Base-by-base conservation (phyloP, 2,797 vertebrate species). In the Lutjanus argentimaculatus region DNA sequence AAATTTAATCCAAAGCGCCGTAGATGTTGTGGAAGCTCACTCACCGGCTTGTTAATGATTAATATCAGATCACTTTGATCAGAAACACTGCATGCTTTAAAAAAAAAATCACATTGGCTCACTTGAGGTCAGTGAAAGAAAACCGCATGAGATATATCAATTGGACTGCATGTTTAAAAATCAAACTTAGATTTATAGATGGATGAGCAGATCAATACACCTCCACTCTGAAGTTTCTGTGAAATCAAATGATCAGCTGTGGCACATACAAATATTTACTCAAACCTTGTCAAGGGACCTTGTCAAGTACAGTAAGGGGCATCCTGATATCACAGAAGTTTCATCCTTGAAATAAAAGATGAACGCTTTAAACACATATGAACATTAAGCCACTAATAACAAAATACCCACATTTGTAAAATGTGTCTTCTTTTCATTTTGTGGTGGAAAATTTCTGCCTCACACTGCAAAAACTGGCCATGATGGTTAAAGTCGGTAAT, bases 1-100 rank as follows among this genome's bases (percentile, higher is more conserved):
- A 61, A 45, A 17, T 76, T 7, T 51, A 79, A 58, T 22, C 42
- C 13, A 43, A n/a, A 52, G 22, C 22, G 40, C 43, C 12, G 45
- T 49, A 65, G n/a, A 56, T 48, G 19, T 15, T 21, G 11, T 13
- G 3, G n/a, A 55, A 19, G 7, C 14, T 52, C 53, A 25, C 1
- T 71, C 30, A 56, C 22, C 5, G 19, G 30, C 36, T 59, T 12
- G 55, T 22, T 64, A 81, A 84, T 72, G 49, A 76, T 72, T 79
- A 16, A 69, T 58, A 16, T 71, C 10, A 3, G 53, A 56, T 1
- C 49, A 56, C 3, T 45, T 8, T 21, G n/a, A 55, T 67, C 21
- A 8, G 40, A 46, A 55, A 30, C 5, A 45, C 5, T 12, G 11
- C 11, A 17, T 30, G 14, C 8, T 42, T 12, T 59, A 2, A 16